Conservation (phyloP, 2,797 vertebrate genomes). For the Chelon labrosus region DNA sequence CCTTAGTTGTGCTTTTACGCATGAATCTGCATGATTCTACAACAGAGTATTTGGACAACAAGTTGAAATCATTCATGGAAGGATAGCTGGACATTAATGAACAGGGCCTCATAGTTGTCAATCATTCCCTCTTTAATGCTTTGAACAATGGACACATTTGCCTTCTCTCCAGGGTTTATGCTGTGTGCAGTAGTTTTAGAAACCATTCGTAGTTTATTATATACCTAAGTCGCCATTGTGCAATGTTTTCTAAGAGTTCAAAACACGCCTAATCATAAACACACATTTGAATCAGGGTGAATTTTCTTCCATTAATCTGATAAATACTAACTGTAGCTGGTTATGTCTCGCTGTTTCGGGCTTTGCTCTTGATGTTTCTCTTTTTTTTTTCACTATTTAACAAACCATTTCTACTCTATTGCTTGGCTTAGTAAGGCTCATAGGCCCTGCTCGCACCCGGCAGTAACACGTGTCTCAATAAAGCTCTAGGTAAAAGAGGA, state of each 20-base stretch:
- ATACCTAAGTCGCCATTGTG: conserved; percentile 33
- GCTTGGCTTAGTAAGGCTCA: conserved; percentile 29
- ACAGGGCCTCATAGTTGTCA: conserved; percentile 56
- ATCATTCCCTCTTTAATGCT: conserved; percentile 42
- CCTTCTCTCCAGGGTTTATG: conserved; percentile 66
- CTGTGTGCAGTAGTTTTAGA: conserved; percentile 57
- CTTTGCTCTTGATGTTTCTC: conserved; percentile 60
- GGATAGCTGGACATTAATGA: conserved; percentile 56
- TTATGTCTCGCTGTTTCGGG: conserved; percentile 59
- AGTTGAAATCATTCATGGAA: conserved; percentile 42
- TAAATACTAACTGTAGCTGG: conserved; percentile 66
- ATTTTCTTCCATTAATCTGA: conserved; percentile 66
- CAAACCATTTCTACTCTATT: conserved; percentile 47
- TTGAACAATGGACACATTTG: conserved; percentile 55
- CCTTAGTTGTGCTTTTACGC: conserved; percentile 66
- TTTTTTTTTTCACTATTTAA: conserved; percentile 18
- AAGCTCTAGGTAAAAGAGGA: no score
- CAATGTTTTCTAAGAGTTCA: conserved; percentile 40
- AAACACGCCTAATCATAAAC: conserved; percentile 61
- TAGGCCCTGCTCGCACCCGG: neutral
- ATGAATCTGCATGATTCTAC: conserved; percentile 81
- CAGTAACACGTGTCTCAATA: no score
- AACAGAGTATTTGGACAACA: conserved; percentile 52
- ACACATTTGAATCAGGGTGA: conserved; percentile 71
- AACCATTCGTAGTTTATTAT: conserved; percentile 48